Base-by-base conservation (phyloP, 92 coral and sea anemone genomes). In the Epizoanthus illoricatus region DNA sequence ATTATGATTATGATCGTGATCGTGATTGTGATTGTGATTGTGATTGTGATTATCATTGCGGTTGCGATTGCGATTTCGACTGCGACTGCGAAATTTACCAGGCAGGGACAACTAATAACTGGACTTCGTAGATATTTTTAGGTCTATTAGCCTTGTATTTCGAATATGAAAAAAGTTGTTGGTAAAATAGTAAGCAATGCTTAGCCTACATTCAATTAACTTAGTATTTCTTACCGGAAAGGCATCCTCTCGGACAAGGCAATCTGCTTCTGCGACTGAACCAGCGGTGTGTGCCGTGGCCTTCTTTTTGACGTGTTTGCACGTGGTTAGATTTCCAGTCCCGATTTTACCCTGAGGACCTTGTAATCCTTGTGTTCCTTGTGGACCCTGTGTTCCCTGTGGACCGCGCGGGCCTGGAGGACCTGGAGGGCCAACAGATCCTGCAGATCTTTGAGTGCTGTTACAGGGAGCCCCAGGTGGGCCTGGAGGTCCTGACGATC, bases 251-350 rank as follows among this genome's bases (percentile, higher is more conserved):
- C 82, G 59, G 17, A 74, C 43, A 43, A 74, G 28, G 18, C 39
- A 24, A 55, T 74, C 80, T 23, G 80, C 59, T 16, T 80, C 83
- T 49, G 94, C 94, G 45, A 91, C 64, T 1, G 0, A 2, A 23
- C 97, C 97, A n/a, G 92, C 84, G 10, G 97, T 85, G 55, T 93
- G 97, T 16, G 85, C 69, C 20, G 84, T 76, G 39, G 90, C 92
- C 18, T 39, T 23, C 28, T 64, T 68, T 33, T 84, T 60, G 36
- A 71, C 80, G 87, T 90, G 86, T 70, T 87, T 74, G 72, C 93
- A 92, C 0, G 57, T 86, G 17, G 90, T 83, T 73, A 92, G 69
- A 84, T 92, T 90, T 20, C 91, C 93, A 9, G 93, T 73, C 11
- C 97, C 97, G 18, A 83, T 86, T n/a, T 79, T 84, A 16, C 97